Conservation (phyloP, 1,140 invertebrate genomes). For the Vollenhovia emeryi region DNA sequence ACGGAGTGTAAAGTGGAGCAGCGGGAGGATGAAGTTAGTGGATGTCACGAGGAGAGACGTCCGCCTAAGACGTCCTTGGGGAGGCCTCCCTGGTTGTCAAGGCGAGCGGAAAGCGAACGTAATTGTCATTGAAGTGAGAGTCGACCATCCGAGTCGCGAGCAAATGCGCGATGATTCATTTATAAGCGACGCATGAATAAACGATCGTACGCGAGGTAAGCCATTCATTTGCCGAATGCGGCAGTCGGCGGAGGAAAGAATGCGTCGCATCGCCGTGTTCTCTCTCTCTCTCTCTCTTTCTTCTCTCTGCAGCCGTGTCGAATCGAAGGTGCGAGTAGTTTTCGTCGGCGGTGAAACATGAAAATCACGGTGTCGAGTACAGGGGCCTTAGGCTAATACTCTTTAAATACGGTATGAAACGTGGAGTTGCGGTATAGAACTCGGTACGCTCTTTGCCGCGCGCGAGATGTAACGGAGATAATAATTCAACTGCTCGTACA, state of each 20-base stretch:
- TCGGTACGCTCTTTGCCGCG: background rate
- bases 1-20: background rate
- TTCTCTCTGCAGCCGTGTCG: background rate
- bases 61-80: conserved; percentile 46
- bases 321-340: background rate
- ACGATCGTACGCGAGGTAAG: conserved; percentile 49
- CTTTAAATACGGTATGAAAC: background rate
- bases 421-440: background rate
- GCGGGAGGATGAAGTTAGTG: background rate
- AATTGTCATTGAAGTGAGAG: conserved; percentile 67
- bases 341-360: background rate
- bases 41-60: conserved; percentile 35
- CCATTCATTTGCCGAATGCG: conserved; percentile 58
- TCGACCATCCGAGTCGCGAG: conserved; percentile 18
- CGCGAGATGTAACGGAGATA: background rate
- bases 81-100: conserved; percentile 8
- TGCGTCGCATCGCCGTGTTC: conserved; percentile 11
- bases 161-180: conserved; percentile 66
- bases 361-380: background rate
- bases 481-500: background rate
- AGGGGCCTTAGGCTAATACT: background rate
- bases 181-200: conserved; percentile 66
- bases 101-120: conserved; percentile 64
- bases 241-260: background rate
- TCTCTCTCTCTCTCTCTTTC: no score